Base-by-base conservation (phyloP, 1,140 invertebrate species). In the Halictus rubicundus region DNA sequence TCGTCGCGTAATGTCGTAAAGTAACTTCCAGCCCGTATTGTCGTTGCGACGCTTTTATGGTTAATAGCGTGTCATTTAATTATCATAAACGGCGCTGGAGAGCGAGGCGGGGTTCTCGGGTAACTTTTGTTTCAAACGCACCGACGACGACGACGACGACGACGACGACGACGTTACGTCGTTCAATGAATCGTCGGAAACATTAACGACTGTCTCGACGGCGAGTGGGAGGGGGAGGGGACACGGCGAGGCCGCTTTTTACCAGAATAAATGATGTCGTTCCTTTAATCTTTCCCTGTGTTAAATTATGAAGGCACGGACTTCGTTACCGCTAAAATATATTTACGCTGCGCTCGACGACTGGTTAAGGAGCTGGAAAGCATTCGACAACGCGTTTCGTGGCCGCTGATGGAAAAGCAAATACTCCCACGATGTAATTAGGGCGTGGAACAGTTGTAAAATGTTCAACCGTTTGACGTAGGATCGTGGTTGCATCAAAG, bases 21-120 rank as follows among this genome's bases (percentile, higher is more conserved):
- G 57, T n/a, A 71, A 78, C 75, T 78, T 78, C 7, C 42, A 25
- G 25, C 25, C 42, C 73, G 42, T 77, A 77, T 78, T 70, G 75
- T 71, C 66, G 75, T 12, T 37, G 42, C 10, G 27, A 70, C 27
- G 68, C 75, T 78, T 78, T 78, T 71, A 78, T 63, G 57, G 66
- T 52, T 78, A 78, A 78, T 70, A 71, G 75, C 42, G 68, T 49
- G 42, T 52, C 75, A 78, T 78, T 78, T 78, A 78, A 78, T 70
- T 63, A 76, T 76, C 74, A 76, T 76, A 69, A 76, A 69, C 52
- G 74, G 14, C 54, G 37, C 0, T 21, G 54, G 21, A 9, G n/a
- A n/a, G 21, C 32, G 32, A 2, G 32, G 2, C 37, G 37, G 23
- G 64, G 0, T 49, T 16, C 14, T 19, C n/a, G 49, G 23, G 54